Conservation (phyloP, 1,140 invertebrate species). For the Ooceraea biroi region DNA sequence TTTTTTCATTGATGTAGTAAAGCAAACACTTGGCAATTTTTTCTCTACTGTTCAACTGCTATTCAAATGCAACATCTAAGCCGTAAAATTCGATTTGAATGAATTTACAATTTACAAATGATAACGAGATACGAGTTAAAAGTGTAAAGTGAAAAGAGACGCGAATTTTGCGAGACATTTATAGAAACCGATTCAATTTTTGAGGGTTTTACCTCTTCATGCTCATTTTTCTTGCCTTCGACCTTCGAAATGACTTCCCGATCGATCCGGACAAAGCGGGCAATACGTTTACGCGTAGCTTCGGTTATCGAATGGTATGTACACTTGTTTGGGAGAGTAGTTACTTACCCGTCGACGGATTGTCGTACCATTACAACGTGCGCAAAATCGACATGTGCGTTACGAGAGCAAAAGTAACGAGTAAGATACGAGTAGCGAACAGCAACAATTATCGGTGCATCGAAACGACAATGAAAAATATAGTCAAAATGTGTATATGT, state of each 20-base stretch:
- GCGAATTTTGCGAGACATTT: not conserved
- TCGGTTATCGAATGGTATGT: conserved; percentile 28
- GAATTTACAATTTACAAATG: conserved; percentile 3
- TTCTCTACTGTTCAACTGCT: not conserved
- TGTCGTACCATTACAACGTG: conserved; percentile 45
- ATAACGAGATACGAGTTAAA: not conserved
- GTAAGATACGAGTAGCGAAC: conserved; percentile 51
- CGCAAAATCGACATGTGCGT: conserved; percentile 52
- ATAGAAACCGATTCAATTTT: not conserved
- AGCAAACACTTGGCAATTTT: not conserved
- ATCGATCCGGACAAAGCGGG: not conserved
- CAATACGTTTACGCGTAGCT: conserved; percentile 9
- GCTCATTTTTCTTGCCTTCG: conserved; percentile 11
- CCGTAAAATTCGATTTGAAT: conserved; percentile 5
- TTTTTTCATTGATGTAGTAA: not conserved
- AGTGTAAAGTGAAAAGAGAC: not conserved
- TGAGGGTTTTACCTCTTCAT: not conserved
- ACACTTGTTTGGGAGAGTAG: conserved; percentile 29
- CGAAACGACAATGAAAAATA: conserved; percentile 47
- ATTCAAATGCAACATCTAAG: conserved; percentile 4
- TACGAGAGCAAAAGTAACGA: conserved; percentile 50
- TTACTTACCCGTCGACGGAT: conserved; percentile 55
- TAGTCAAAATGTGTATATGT: conserved; percentile 38
- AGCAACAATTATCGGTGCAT: conserved; percentile 55
- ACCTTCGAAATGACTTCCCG: conserved; percentile 27